Percentiles rank a stretch among this genome's conserved stretches.
Evolutionary conservation across 2,888 invertebrate species (phyloP).

Genomic region (Anaspis maculata): DNA sequence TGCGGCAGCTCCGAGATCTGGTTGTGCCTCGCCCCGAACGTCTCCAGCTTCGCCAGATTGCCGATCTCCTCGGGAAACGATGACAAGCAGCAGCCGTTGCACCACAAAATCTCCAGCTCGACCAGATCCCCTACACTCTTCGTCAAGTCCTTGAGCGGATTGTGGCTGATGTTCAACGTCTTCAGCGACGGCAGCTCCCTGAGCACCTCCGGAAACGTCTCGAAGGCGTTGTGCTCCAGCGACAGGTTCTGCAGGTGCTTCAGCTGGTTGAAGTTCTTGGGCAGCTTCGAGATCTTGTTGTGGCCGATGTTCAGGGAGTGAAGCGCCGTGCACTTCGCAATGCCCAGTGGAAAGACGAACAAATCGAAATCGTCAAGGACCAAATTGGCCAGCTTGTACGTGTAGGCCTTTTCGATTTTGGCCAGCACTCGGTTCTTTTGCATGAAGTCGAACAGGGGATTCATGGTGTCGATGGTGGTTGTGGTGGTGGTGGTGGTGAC

Average conservation of each 20-base stretch:
- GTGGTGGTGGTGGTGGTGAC: no score
- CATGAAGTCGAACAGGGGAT: conserved; percentile 58
- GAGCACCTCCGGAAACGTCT: conserved; percentile 52
- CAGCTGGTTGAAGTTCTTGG: conserved; percentile 46
- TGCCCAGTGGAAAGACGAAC: conserved; percentile 48
- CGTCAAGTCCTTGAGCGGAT: conserved; percentile 51
- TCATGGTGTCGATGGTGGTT: no score
- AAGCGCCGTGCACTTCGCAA: conserved; percentile 50
- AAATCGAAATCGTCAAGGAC: conserved; percentile 59
- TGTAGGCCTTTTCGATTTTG: conserved; percentile 55
- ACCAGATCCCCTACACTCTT: conserved; percentile 53
- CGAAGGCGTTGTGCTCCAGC: conserved; percentile 57
- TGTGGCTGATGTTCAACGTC: conserved; percentile 59
- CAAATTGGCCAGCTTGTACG: conserved; percentile 50
- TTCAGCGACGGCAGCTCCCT: conserved; percentile 51
- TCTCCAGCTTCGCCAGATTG: conserved; percentile 51
- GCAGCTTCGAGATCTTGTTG: conserved; percentile 51
- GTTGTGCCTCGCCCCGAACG: conserved; percentile 60
- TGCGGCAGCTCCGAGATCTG: conserved; percentile 49
- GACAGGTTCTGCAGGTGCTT: conserved; percentile 53
- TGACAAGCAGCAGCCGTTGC: conserved; percentile 50
- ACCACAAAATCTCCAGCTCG: conserved; percentile 58
- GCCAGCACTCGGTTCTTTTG: conserved; percentile 60
- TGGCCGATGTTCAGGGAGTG: conserved; percentile 56
- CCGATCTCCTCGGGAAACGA: conserved; percentile 55